Base-by-base conservation (phyloP, 2,113 vertebrate genomes). In the Lethenteron camtschaticum region DNA sequence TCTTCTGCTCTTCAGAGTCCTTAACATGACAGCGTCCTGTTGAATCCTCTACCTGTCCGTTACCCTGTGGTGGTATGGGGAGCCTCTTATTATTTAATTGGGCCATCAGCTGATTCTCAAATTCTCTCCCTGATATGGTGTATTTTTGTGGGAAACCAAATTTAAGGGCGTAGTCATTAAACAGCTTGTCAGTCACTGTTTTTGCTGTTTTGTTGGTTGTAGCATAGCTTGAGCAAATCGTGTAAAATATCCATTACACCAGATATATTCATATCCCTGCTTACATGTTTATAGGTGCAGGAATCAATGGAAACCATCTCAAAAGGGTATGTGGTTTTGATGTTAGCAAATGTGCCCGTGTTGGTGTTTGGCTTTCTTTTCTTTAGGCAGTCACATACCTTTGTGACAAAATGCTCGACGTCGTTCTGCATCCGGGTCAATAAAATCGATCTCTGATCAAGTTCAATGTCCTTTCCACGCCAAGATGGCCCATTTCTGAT, bases 331-430 rank as follows among this genome's bases (percentile, higher is more conserved):
- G 41, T 58, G 58, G n/a, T 57, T 73, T 71, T 13, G 73, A 71
- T 72, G 73, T 71, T 70, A 68, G 71, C 41, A 60, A 74, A 75
- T 73, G 76, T 75, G 75, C 56, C 24, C 2, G n/a, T 68, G 68
- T 24, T 68, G 73, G 60, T 68, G 68, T 56, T 56, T 11, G 57
- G 55, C 70, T 20, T 57, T 70, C 72, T 73, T n/a, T n/a, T 24
- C 60, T 57, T 73, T 18, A 72, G n/a, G 55, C 70, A 73, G 14
- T 11, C 18, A 68, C 73, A 73, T 24, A 56, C 71, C 55, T 70
- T 69, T 1, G 56, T 72, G 8, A 73, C 11, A 10, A 14, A 70
- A 8, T 72, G 69, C 9, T 74, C 71, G 13, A 72, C 63, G 9
- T 73, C 70, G 14, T 55, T 68, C 56, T 73, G 73, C 69, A 70